Percentiles rank a stretch among this genome's conserved stretches.
Conservation (phyloP, 2,888 invertebrate genomes). For the Dione juno region DNA sequence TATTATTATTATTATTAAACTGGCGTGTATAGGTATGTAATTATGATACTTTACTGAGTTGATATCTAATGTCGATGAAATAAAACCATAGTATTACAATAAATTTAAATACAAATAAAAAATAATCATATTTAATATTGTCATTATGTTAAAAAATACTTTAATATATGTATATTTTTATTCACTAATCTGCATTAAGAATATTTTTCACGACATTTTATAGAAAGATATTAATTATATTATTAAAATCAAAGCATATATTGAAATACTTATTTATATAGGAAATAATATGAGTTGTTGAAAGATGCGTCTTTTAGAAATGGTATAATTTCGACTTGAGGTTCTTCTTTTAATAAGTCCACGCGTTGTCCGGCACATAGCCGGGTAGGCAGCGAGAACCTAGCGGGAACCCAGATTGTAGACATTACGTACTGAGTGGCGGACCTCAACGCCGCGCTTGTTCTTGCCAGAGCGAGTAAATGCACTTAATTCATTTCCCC, state of each 20-base stretch:
- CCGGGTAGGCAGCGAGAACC: no score
- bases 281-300: no score
- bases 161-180: background rate
- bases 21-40: slow-evolving; percentile 2
- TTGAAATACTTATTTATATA: no score
- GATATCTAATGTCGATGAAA: background rate
- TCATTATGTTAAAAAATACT: background rate
- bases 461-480: no score
- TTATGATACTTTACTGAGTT: slow-evolving; percentile 1
- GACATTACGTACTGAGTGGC: no score
- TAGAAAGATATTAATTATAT: background rate
- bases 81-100: slow-evolving; percentile 22
- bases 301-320: no score
- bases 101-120: background rate
- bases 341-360: no score
- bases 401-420: no score
- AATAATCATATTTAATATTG: slow-evolving; percentile 1
- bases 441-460: no score
- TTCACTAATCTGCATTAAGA: background rate
- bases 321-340: no score
- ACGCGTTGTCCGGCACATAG: no score
- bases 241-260: background rate
- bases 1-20: background rate
- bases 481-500: no score
- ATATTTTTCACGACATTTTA: background rate